Evolutionary conservation across 92 coral and sea anemone species (phyloP), one percentile per base, ranked within the genome.

Genomic region (Phenganax subtilis): DNA sequence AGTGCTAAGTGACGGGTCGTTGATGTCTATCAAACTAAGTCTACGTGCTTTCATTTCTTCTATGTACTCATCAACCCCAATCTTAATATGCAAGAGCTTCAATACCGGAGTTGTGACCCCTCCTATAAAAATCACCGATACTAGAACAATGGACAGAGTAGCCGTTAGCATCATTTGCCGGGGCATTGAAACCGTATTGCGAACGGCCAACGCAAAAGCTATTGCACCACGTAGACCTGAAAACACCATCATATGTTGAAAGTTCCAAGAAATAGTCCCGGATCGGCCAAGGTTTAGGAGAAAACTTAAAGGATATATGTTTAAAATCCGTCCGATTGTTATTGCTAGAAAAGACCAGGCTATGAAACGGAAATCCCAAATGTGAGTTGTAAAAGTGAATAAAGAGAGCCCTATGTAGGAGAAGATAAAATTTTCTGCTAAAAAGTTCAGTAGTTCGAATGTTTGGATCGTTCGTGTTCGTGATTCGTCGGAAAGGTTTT

Each of bases 81-180:
- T 94, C 75, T 91, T 90, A 37, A 94, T 92, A 9, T 91, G 87
- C 80, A 94, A 82, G 29, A 90, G 82, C 54, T 92, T 86, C 37
- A 94, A 89, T 57, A 92, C 91, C 6, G 98, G 98, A 77, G 88
- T 76, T 27, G 98, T 72, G 44, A 90, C 54, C 0, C 98, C 98
- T 6, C 98, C 98, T 55, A 92, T 87, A 12, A 94, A 81, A 16
- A 94, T 94, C 55, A 94, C 98, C n/a, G 98, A 94, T 16, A 94
- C 92, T 20, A 94, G 89, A 37, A 94, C 98, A 2, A 94, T 90
- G 30, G 93, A 87, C 27, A 94, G 86, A 2, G 98, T 94, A 10
- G 98, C 89, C 54, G 98, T 94, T 20, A 94, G 77, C 98, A 94
- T 94, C 98, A 94, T 94, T 68, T 94, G 98, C 12, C 98, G 88